Evolutionary conservation across 2,113 vertebrate species (phyloP).

Genomic region (Leiothrix lutea): DNA sequence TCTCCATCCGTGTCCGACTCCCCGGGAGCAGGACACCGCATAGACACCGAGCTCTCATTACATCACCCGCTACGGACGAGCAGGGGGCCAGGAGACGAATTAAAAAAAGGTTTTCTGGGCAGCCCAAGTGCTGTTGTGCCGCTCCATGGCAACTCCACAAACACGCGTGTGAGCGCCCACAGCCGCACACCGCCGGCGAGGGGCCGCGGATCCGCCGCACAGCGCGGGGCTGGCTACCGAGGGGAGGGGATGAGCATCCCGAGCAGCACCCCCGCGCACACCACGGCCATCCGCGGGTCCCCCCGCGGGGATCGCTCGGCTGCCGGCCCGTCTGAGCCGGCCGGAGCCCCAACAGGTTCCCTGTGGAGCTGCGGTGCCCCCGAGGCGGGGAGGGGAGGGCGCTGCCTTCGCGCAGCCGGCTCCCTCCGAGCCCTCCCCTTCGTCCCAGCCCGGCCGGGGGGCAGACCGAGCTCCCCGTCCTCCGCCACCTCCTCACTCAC

Average conservation of each 20-base stretch:
- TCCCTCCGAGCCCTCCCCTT: neutral
- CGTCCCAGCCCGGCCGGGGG: neutral
- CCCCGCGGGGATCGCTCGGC: neutral
- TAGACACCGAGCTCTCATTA: neutral
- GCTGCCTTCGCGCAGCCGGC: neutral
- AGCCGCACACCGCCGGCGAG: neutral
- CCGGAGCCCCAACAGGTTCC: neutral
- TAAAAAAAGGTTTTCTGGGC: neutral
- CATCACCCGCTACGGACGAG: neutral
- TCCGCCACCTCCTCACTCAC: neutral
- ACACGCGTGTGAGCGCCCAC: neutral
- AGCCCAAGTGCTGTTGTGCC: neutral
- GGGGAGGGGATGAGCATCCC: neutral
- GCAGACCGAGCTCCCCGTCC: neutral
- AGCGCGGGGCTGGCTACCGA: neutral
- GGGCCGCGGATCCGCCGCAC: neutral
- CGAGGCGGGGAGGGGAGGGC: neutral
- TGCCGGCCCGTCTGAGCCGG: neutral
- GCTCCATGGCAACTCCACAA: constrained; percentile 50
- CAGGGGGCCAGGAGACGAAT: neutral
- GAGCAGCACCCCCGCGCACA: neutral
- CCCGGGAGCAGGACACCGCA: constrained; percentile 8
- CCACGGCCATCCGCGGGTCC: neutral
- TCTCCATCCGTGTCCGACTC: neutral
- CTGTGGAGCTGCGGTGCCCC: neutral